These are phyloP conservation scores for Suncus etruscus DNA, from an alignment of 2,113 vertebrate species.

Conservation along the genomic window DNA sequence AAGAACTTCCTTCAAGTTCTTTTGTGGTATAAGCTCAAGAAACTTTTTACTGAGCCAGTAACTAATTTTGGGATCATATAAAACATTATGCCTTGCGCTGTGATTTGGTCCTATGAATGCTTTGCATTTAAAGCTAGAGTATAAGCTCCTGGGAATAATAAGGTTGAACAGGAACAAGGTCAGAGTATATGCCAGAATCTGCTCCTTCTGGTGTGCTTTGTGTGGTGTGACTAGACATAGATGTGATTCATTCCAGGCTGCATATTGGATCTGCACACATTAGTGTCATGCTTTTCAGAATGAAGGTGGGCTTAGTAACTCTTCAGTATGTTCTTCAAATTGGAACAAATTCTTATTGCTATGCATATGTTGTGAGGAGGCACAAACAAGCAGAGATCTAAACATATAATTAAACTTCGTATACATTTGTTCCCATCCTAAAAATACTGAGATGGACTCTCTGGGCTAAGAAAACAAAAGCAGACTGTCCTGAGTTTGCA, in stretches of 20 bases:
- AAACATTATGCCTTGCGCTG: not conserved
- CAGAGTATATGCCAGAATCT: not conserved
- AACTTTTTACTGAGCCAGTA: not conserved
- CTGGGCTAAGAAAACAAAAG: too few species aligned
- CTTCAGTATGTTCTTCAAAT: not conserved
- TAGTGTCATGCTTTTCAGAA: too few species aligned
- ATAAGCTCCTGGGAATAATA: not conserved
- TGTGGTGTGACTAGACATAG: accelerated
- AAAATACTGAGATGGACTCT: too few species aligned
- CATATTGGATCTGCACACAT: too few species aligned
- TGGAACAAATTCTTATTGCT: too few species aligned
- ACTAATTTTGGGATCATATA: not conserved
- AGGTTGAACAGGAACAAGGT: not conserved
- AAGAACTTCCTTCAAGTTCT: not conserved
- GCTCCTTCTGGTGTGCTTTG: not conserved
- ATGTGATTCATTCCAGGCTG: not conserved
- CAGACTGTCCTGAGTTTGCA: too few species aligned
- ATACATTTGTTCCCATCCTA: too few species aligned
- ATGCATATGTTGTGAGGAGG: too few species aligned
- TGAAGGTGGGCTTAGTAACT: not conserved
- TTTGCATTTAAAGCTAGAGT: constrained; percentile 3
- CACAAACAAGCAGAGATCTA: too few species aligned
- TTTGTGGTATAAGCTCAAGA: not conserved
- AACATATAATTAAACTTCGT: too few species aligned
- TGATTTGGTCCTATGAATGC: not conserved